phyloP scores from a whole-genome alignment of 1,140 invertebrate species.

The Neoseiulus cucumeris region DNA sequence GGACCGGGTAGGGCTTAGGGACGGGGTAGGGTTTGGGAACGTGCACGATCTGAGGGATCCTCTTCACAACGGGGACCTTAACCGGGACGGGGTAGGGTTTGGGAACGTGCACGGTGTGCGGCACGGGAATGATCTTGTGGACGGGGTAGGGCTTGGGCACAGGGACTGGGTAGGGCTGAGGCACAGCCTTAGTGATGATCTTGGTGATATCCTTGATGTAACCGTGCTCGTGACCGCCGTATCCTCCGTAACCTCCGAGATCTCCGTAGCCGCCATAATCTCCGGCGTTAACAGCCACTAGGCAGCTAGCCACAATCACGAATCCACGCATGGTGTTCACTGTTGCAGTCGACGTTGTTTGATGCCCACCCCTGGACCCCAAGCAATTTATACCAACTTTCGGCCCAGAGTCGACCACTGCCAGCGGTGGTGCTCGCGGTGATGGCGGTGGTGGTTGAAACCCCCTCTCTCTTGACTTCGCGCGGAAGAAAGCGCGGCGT shows the following conservation, averaged over 20 bases:
- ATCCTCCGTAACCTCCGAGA: background rate
- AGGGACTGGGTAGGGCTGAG: background rate
- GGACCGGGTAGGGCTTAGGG: constrained; percentile 4
- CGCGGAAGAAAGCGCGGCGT: too few relatives aligned
- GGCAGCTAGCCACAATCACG: background rate
- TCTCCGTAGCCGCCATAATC: background rate
- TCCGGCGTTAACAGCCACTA: constrained; percentile 1
- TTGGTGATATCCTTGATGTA: constrained; percentile 10
- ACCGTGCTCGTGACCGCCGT: background rate
- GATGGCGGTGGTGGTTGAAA: too few relatives aligned
- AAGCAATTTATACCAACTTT: too few relatives aligned
- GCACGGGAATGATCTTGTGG: constrained; percentile 3
- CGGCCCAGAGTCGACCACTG: too few relatives aligned
- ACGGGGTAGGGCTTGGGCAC: constrained; percentile 4
- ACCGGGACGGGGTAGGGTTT: background rate
- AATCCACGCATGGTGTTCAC: constrained; percentile 5
- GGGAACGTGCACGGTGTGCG: background rate
- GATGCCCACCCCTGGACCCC: too few relatives aligned
- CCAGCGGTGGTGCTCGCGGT: too few relatives aligned
- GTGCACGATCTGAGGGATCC: constrained; percentile 7
- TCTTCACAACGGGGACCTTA: constrained; percentile 3
- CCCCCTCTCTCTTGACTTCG: too few relatives aligned
- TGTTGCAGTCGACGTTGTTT: too few relatives aligned
- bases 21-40: background rate
- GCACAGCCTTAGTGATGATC: constrained; percentile 6